Percentiles rank a stretch among this genome's conserved stretches.
phyloP scores from a whole-genome alignment of 2,888 invertebrate genomes.

The Philereme transversata region DNA sequence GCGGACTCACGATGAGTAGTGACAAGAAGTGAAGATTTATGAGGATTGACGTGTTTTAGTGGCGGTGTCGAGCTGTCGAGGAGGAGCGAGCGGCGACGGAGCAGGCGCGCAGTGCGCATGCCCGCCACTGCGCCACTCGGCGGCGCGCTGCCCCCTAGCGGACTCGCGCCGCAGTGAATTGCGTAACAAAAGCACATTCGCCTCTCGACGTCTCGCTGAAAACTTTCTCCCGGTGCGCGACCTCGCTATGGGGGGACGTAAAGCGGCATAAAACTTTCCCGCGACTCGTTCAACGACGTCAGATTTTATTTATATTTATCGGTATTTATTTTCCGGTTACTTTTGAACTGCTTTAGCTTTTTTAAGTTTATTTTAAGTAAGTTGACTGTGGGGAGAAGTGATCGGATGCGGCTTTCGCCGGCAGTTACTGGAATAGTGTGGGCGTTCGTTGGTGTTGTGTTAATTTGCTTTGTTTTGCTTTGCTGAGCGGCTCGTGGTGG shows the following conservation, averaged over 20 bases:
- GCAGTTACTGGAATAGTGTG: conserved; percentile 61
- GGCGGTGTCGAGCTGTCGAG: conserved; percentile 18
- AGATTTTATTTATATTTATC: conserved; percentile 40
- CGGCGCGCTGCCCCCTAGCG: conserved; percentile 80
- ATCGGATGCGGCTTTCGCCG: conserved; percentile 66
- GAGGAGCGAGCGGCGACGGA: conserved; percentile 34
- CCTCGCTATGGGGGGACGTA: conserved; percentile 69
- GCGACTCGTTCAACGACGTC: conserved; percentile 55
- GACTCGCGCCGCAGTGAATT: conserved; percentile 77
- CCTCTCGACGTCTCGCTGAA: conserved; percentile 72
- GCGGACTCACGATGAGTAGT: conserved; percentile 45
- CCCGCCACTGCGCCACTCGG: conserved; percentile 81
- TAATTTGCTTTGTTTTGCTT: conserved; percentile 76
- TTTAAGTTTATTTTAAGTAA: conserved; percentile 61
- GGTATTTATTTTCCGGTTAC: conserved; percentile 35
- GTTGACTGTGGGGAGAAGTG: conserved; percentile 67
- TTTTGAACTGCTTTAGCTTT: conserved; percentile 49
- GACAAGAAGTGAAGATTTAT: conserved; percentile 56
- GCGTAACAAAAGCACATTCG: conserved; percentile 82
- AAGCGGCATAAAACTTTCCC: conserved; percentile 76
- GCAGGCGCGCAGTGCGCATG: conserved; percentile 69
- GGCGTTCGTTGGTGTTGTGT: conserved; percentile 70
- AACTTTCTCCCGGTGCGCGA: conserved; percentile 74
- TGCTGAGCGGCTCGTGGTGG: conserved; percentile 64
- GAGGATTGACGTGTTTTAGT: conserved; percentile 34